Evolutionary conservation across 2,888 invertebrate species (phyloP), one percentile per base, ranked within the genome.

Genomic region (Cremastinae sp.): DNA sequence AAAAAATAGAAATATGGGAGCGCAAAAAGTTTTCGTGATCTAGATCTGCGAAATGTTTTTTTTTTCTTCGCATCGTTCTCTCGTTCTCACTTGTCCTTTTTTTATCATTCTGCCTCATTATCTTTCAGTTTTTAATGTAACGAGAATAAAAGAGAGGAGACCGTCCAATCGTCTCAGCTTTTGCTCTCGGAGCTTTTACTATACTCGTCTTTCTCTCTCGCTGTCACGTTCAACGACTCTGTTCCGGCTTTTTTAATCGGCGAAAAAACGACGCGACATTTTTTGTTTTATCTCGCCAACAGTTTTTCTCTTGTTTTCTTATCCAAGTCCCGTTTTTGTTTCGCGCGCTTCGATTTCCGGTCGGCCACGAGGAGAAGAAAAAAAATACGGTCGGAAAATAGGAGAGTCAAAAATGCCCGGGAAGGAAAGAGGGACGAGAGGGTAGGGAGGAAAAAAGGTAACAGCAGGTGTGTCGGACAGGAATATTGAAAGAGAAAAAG

Each of bases 271-370:
- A 9, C n/a, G 18, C 47, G 18, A 54, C 54, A 28, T 65, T 66
- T 66, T 62, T n/a, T n/a, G 22, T 65, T 56, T 61, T 58, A 14
- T 51, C 56, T 65, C 53, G 62, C 22, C 38, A 64, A 62, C 47
- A 66, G 49, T 43, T 12, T 2, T n/a, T n/a, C n/a, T n/a, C n/a
- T n/a, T n/a, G n/a, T n/a, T n/a, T n/a, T n/a, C n/a, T n/a, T n/a
- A n/a, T n/a, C 61, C 1, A n/a, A 54, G 45, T 45, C 66, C 62
- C 58, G 9, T 64, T 58, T 64, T 45, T 51, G 12, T 43, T 62
- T 53, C 47, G 64, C 38, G 53, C 54, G n/a, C 61, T 62, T 79
- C 64, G 74, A 69, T 79, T 73, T 71, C 56, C 59, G 28, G 51
- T 22, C 14, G 53, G 51, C 61, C 58, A 53, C 49, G 49, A 65